Percentiles rank a stretch among this genome's conserved stretches.
Evolutionary conservation across 2,888 invertebrate genomes (phyloP).

Genomic region (Eupsilia transversa): DNA sequence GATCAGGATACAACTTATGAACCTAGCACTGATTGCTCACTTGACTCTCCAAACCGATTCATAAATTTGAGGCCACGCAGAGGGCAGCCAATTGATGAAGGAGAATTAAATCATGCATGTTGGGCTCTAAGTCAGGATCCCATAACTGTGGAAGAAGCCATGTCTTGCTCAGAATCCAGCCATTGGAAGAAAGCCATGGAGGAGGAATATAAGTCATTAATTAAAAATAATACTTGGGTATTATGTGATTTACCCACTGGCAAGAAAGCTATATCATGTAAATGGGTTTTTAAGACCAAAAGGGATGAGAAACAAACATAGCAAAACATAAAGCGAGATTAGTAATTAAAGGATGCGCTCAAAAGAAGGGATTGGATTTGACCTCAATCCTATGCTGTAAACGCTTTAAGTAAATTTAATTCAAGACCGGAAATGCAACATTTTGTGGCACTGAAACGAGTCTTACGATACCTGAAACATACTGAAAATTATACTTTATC

Average conservation of each 20-base stretch:
- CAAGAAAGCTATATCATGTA: neutral
- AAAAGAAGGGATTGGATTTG: no score
- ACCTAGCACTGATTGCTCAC: neutral
- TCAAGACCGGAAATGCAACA: no score
- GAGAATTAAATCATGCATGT: neutral
- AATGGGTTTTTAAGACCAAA: neutral
- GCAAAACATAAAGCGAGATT: neutral
- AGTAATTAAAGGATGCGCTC: no score
- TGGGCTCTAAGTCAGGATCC: neutral
- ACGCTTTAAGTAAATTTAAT: no score
- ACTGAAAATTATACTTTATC: no score
- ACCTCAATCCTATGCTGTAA: no score
- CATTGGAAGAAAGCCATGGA: no score
- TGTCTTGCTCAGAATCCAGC: neutral
- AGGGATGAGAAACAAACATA: neutral
- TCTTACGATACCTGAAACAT: no score
- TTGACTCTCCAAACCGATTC: neutral
- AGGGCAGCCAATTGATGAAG: no score
- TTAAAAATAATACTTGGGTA: neutral
- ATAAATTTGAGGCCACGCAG: no score
- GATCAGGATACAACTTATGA: neutral
- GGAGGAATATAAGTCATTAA: neutral
- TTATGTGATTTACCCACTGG: neutral
- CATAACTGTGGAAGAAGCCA: neutral
- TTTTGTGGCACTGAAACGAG: no score